A percentile compares a stretch with the other conserved stretches of the same genome.
phyloP scores from a whole-genome alignment of 2,797 vertebrate genomes.

The Nyctibius grandis region DNA sequence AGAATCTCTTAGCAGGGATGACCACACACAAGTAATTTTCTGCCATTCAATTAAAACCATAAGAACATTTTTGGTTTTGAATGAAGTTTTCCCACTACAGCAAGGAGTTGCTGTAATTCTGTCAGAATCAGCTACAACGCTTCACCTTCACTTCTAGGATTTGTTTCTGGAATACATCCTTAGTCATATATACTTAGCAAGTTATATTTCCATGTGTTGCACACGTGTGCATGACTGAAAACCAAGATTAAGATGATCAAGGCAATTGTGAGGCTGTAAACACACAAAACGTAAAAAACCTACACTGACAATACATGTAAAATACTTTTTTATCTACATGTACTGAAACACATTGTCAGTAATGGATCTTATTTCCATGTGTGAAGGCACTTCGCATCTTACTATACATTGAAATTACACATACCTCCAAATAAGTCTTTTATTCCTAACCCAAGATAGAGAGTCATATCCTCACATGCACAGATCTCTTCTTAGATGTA shows the following conservation, averaged over 20 bases:
- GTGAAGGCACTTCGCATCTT: background rate
- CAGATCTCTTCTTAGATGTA: background rate
- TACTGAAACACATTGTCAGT: background rate
- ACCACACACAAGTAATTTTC: constrained; percentile 24
- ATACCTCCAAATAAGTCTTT: background rate
- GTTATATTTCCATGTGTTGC: background rate
- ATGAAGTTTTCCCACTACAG: background rate
- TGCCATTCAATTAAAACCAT: constrained; percentile 46
- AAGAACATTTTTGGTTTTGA: constrained; percentile 6
- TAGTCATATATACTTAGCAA: background rate
- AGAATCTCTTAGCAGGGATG: constrained; percentile 17
- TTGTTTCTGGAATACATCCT: background rate
- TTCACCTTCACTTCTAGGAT: background rate
- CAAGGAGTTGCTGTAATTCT: background rate
- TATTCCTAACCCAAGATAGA: background rate
- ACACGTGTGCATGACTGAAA: background rate
- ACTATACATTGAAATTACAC: background rate
- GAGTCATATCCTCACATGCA: background rate
- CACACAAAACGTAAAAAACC: background rate
- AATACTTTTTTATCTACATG: background rate
- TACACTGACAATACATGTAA: background rate
- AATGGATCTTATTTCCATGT: background rate
- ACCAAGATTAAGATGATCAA: background rate
- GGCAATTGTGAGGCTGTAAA: background rate
- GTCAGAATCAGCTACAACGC: background rate